Evolutionary conservation across 2,888 invertebrate genomes (phyloP), one percentile per base, ranked within the genome.

Genomic region (Drosophila cognata): DNA sequence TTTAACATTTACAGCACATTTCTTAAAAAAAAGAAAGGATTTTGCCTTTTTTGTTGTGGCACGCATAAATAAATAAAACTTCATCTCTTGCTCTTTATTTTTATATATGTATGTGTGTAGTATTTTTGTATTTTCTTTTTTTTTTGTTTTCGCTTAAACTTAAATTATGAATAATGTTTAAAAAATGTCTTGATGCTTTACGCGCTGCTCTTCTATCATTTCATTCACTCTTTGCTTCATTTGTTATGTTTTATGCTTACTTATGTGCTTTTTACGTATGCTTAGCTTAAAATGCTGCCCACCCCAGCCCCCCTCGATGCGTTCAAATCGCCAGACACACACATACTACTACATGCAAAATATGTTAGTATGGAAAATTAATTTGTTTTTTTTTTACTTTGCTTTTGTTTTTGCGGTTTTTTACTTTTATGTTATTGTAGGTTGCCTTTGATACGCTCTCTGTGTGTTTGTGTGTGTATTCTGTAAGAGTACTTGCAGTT

Each of bases 81-180:
- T 74, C 65, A 74, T 69, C 77, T 76, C 65, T 69, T 79, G 73
- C 77, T 74, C 73, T 63, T 64, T 62, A 55, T 76, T 59, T 62
- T 48, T 21, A 66, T 84, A 79, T 69, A 69, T 65, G 62, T 77
- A 64, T 79, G 64, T 81, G 66, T 77, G 66, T 71, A 69, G 67
- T 57, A 57, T 31, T 57, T 68, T 63, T 50, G 60, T 58, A 43
- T 70, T 59, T 59, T 48, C 38, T 55, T 51, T 46, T 50, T 66
- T 50, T 70, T 28, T 64, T 43, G 55, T 50, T 64, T 81, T 81
- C 71, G 56, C 89, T 89, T 85, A 89, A 87, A 80, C 85, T 85
- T 85, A 88, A 89, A 87, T 89, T 89, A 85, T 79, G 55, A 72
- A 87, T 87, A 76, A 86, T 59, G 82, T 77, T 81, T 84, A 77